phyloP scores from a whole-genome alignment of 2,888 invertebrate species.

The Dysmachus trigonus region DNA sequence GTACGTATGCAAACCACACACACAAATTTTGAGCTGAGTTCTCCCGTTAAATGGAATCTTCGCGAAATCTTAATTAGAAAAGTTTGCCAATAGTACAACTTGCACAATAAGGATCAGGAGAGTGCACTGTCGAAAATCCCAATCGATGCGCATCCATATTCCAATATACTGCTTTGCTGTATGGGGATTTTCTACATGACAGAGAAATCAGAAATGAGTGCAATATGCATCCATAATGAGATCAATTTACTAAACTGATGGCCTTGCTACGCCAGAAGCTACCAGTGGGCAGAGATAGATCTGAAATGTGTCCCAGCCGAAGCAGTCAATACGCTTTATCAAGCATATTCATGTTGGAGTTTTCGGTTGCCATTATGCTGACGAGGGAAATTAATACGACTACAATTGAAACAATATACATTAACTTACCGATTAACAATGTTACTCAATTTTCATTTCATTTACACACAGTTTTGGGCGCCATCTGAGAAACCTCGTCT shows the following conservation, averaged over 20 bases:
- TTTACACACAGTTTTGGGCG: no score
- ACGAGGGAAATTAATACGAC: neutral
- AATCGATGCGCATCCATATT: neutral
- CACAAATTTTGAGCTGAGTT: neutral
- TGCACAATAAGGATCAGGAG: neutral
- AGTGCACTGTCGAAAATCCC: neutral
- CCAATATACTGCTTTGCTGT: neutral
- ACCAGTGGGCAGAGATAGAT: neutral
- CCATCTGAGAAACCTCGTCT: no score
- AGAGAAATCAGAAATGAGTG: conserved; percentile 17
- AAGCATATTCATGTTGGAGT: neutral
- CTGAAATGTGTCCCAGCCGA: neutral
- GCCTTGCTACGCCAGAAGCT: neutral
- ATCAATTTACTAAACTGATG: conserved; percentile 26
- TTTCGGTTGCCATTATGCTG: neutral
- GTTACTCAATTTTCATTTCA: neutral
- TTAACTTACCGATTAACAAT: neutral
- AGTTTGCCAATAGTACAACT: neutral
- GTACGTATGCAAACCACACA: neutral
- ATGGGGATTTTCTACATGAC: neutral
- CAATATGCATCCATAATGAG: conserved; percentile 37
- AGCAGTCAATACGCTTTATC: neutral
- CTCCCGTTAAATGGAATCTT: neutral
- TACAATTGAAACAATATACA: no score
- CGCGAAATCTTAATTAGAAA: conserved; percentile 22